Base-by-base conservation (phyloP, 1,140 invertebrate species). In the Drosophila punjabiensis region DNA sequence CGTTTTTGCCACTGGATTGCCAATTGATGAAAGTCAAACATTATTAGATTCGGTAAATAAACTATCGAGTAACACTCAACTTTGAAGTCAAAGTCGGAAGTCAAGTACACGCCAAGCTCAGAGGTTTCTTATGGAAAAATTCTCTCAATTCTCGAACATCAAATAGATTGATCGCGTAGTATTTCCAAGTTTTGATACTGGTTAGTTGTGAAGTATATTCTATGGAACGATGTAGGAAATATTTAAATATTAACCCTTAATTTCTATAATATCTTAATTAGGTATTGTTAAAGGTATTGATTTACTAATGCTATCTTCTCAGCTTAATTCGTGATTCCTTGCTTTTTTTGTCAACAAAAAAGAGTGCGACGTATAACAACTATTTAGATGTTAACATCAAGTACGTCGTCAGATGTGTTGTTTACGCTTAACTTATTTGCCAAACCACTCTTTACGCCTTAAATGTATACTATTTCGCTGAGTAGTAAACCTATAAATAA, bases 1-100 rank as follows among this genome's bases (percentile, higher is more conserved):
- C 8, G 33, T 61, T 18, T 60, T 39, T 33, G 37, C 14, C 52
- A 45, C 30, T 69, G 35, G 6, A 14, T 67, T 33, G 33, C 28
- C 47, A 71, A 50, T 43, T 59, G 33, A 70, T 73, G 65, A 30
- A 61, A 73, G 20, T 73, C 37, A 74, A 58, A 70, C 18, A 73
- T 20, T 74, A 41, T 59, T 60, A 41, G 53, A 60, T 50, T 71
- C 52, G 52, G 35, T 35, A 71, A 71, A 73, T 14, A 65, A 24
- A 50, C 63, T 35, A 68, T 28, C 18, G 18, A 30, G 48, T 53
- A 45, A 55, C 48, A 69, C 48, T 41, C 11, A 20, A 41, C 59
- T 69, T 66, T 53, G 62, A 35, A 43, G 67, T 37, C 64, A 56
- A 73, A 74, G 70, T 74, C 70, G 70, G 55, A 73, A 74, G 68